These are phyloP conservation scores for Agrochola macilenta DNA, from an alignment of 2,888 invertebrate genomes.

Conservation along the genomic window DNA sequence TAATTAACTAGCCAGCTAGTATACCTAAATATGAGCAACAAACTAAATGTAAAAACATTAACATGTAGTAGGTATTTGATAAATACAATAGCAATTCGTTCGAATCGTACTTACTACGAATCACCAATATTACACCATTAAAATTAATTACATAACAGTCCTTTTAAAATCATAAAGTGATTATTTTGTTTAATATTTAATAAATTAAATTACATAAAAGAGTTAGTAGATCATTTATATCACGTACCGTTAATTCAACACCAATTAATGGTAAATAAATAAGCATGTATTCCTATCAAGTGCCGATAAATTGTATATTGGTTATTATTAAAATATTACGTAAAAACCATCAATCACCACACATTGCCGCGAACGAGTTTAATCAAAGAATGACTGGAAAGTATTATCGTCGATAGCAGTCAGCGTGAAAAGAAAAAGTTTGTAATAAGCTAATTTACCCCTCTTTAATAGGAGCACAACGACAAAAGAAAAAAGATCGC, in stretches of 20 bases:
- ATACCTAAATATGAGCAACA: background rate
- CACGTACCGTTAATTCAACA: constrained; percentile 25
- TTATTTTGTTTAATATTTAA: background rate
- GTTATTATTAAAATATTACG: constrained; percentile 37
- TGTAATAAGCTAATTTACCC: constrained; percentile 44
- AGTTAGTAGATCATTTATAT: constrained; percentile 23
- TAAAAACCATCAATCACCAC: constrained; percentile 13
- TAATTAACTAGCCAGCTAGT: background rate
- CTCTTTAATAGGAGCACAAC: constrained; percentile 19
- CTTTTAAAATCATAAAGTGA: background rate
- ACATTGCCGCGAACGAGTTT: constrained; percentile 20
- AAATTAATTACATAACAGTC: background rate
- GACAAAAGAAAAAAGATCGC: constrained; percentile 17
- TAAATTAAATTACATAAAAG: constrained; percentile 24
- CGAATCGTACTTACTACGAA: background rate
- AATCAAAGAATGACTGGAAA: constrained; percentile 39
- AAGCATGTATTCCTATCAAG: constrained; percentile 22
- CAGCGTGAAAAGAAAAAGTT: constrained; percentile 48
- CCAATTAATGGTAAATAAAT: constrained; percentile 48
- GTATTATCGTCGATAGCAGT: constrained; percentile 17
- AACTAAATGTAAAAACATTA: background rate
- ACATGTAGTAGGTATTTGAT: background rate
- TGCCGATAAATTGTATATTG: constrained; percentile 30
- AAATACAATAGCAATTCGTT: too few species aligned
- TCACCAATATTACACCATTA: background rate